These are phyloP conservation scores for Pteropus alecto DNA, from an alignment of 2,113 vertebrate genomes.

Conservation along the genomic window DNA sequence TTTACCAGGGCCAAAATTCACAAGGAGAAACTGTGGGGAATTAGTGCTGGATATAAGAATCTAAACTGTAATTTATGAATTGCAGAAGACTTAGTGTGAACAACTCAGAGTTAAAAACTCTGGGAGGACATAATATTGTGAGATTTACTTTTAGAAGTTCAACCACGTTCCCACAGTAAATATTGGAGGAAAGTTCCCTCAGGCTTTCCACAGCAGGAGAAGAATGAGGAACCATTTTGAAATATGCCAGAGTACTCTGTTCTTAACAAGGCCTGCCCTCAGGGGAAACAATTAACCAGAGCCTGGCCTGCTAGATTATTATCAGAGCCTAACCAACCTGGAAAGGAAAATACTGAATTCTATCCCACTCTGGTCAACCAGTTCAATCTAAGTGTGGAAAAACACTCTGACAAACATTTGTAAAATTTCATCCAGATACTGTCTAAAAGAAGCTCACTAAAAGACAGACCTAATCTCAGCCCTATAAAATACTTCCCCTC, in stretches of 20 bases:
- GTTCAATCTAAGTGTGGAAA: background rate
- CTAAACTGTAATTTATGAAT: background rate
- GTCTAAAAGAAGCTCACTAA: background rate
- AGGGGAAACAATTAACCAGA: background rate
- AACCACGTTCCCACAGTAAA: background rate
- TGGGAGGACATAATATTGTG: background rate
- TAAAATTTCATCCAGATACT: background rate
- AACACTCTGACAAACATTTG: background rate
- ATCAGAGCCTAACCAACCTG: background rate
- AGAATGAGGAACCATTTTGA: background rate
- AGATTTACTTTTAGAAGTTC: background rate
- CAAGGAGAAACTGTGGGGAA: background rate
- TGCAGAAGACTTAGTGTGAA: background rate
- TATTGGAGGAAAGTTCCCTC: background rate
- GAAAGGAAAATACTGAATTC: background rate
- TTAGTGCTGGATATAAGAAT: background rate
- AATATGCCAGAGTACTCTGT: background rate
- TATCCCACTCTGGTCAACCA: background rate
- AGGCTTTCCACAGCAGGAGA: background rate
- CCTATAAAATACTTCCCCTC: background rate
- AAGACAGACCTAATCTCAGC: background rate
- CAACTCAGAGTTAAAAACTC: background rate
- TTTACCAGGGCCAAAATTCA: background rate
- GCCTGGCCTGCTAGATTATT: background rate
- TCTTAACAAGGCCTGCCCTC: background rate